These are phyloP conservation scores for Hedychridium roseum DNA, from an alignment of 2,888 invertebrate species.

Conservation along the genomic window DNA sequence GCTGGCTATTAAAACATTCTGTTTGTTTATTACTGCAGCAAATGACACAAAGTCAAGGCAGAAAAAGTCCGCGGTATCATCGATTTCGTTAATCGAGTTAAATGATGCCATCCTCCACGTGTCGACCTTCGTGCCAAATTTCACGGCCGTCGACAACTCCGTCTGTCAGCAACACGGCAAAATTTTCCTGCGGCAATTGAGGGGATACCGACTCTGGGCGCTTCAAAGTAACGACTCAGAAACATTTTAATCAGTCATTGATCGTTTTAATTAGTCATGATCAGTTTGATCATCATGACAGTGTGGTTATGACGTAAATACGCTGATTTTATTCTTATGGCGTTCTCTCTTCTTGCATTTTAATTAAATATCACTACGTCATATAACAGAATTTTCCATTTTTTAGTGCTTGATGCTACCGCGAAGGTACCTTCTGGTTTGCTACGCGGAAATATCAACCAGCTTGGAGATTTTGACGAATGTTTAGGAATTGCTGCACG, in stretches of 20 bases:
- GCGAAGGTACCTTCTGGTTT: conserved; percentile 76
- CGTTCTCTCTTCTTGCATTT: too few relatives aligned
- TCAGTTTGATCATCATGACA: too few relatives aligned
- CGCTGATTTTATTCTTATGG: too few relatives aligned
- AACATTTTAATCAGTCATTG: too few relatives aligned
- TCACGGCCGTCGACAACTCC: conserved; percentile 70
- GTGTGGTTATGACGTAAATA: too few relatives aligned
- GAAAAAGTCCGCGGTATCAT: too few relatives aligned
- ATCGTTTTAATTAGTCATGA: too few relatives aligned
- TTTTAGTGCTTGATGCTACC: conserved; percentile 76
- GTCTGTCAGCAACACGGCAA: conserved; percentile 76
- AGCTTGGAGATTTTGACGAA: conserved; percentile 77
- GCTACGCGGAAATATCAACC: conserved; percentile 75
- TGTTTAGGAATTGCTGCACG: conserved; percentile 69
- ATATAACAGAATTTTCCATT: conserved; percentile 15
- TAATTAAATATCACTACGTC: too few relatives aligned
- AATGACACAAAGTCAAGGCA: too few relatives aligned
- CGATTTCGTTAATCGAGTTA: conserved; percentile 71
- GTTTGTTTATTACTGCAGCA: too few relatives aligned
- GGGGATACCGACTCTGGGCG: conserved; percentile 76
- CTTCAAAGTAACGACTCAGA: conserved; percentile 78
- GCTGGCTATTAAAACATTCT: too few relatives aligned
- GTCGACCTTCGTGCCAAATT: conserved; percentile 75
- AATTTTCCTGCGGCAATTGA: conserved; percentile 73
- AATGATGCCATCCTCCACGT: conserved; percentile 68